phyloP scores from a whole-genome alignment of 2,888 invertebrate species.

The Steinernema carpocapsae region DNA sequence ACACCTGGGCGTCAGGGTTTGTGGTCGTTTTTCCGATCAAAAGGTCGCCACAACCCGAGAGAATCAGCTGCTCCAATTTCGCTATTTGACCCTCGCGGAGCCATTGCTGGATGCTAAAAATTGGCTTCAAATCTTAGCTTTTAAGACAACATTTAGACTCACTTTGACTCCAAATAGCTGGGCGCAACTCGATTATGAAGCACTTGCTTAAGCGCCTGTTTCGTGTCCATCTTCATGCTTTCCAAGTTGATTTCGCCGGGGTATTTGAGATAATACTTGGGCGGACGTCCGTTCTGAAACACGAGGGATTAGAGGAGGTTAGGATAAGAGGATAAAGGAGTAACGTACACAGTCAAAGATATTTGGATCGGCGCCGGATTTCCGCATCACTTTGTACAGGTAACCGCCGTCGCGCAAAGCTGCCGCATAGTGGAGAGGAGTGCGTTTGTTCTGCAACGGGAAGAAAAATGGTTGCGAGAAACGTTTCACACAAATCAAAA shows the following conservation, averaged over 20 bases:
- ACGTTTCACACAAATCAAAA: background rate
- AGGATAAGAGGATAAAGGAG: background rate
- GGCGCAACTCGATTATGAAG: conserved; percentile 69
- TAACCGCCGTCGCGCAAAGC: conserved; percentile 74
- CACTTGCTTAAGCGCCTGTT: conserved; percentile 63
- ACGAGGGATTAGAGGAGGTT: background rate
- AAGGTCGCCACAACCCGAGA: conserved; percentile 79
- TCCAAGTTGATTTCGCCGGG: conserved; percentile 69
- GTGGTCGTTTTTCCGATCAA: conserved; percentile 73
- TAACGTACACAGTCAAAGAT: conserved; percentile 73
- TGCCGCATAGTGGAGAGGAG: conserved; percentile 77
- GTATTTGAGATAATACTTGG: conserved; percentile 70
- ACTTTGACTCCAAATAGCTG: conserved; percentile 75
- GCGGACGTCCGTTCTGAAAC: conserved; percentile 69
- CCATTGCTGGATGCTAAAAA: conserved; percentile 82
- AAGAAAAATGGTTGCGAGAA: conserved; percentile 10
- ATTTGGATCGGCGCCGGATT: conserved; percentile 76
- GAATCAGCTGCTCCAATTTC: conserved; percentile 65
- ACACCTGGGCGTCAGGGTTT: conserved; percentile 61
- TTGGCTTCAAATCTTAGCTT: background rate
- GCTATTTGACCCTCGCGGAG: conserved; percentile 80
- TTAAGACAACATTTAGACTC: conserved; percentile 22
- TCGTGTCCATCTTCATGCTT: conserved; percentile 66
- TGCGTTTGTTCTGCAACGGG: conserved; percentile 75
- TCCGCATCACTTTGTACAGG: conserved; percentile 75